Evolutionary conservation across 2,888 invertebrate species (phyloP).

Genomic region (Calliopum simillimum): DNA sequence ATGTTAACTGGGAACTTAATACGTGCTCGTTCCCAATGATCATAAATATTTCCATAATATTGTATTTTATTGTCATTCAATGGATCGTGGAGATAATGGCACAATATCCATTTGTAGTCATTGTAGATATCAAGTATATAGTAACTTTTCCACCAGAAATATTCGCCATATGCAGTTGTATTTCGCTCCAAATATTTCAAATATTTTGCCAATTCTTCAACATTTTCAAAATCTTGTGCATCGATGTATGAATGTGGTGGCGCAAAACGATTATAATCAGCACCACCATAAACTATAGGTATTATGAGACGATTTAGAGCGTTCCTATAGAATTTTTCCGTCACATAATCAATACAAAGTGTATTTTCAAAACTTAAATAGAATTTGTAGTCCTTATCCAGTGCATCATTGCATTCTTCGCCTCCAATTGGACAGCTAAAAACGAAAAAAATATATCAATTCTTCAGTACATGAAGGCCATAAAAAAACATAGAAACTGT

Average conservation of each 20-base stretch:
- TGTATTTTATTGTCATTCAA: too few relatives aligned
- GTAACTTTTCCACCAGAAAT: conserved; percentile 72
- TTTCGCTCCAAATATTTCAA: conserved; percentile 62
- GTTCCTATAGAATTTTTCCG: conserved; percentile 69
- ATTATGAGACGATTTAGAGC: conserved; percentile 63
- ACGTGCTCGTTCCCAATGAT: too few relatives aligned
- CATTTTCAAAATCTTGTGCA: conserved; percentile 71
- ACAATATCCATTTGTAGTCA: too few relatives aligned
- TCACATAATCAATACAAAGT: conserved; percentile 74
- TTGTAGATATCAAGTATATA: too few relatives aligned
- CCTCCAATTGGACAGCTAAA: too few relatives aligned
- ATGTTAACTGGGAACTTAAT: too few relatives aligned
- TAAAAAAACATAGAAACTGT: too few relatives aligned
- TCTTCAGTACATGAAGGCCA: too few relatives aligned
- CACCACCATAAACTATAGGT: conserved; percentile 74
- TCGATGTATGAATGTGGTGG: conserved; percentile 73
- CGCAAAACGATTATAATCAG: conserved; percentile 70
- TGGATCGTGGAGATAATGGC: too few relatives aligned
- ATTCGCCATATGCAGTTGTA: conserved; percentile 71
- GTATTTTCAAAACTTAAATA: conserved; percentile 75
- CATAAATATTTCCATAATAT: too few relatives aligned
- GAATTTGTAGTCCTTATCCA: conserved; percentile 71
- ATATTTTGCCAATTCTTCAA: conserved; percentile 70
- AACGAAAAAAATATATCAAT: too few relatives aligned
- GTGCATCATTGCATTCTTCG: conserved; percentile 48